Conservation (phyloP, 2,888 invertebrate species). For the Lamproptera curius region DNA sequence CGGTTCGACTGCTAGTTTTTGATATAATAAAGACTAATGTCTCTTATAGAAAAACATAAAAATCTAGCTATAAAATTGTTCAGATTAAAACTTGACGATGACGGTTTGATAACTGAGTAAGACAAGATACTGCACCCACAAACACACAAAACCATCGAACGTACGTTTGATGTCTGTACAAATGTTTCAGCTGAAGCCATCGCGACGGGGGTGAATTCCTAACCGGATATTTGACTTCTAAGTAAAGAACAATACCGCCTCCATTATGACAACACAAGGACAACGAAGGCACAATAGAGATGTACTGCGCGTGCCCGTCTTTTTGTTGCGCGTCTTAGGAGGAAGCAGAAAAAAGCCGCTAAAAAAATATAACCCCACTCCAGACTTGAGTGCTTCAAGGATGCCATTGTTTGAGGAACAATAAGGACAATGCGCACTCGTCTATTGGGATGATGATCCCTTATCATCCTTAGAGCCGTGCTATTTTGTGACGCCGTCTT, state of each 20-base stretch:
- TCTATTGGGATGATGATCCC: constrained; percentile 36
- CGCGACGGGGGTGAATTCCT: constrained; percentile 25
- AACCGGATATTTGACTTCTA: constrained; percentile 65
- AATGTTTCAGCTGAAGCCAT: no score
- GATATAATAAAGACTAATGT: no score
- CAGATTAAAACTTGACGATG: no score
- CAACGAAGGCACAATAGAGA: constrained; percentile 36
- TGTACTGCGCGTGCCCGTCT: constrained; percentile 61
- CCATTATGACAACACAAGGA: constrained; percentile 42
- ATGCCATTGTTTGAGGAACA: constrained; percentile 48
- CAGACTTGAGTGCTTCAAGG: constrained; percentile 46
- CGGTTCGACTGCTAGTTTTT: no score
- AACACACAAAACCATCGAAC: no score
- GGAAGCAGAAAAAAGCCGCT: constrained; percentile 51
- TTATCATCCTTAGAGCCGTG: no score
- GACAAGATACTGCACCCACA: no score
- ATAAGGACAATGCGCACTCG: constrained; percentile 43
- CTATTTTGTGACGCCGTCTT: no score
- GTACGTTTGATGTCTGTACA: no score
- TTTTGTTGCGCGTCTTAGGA: constrained; percentile 29
- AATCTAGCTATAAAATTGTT: no score
- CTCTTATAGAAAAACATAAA: no score
- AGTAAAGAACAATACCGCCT: constrained; percentile 55
- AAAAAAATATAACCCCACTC: constrained; percentile 46
- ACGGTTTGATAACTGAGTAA: no score